Evolutionary conservation across 2,888 invertebrate species (phyloP).

Genomic region (Agrilus biguttatus): DNA sequence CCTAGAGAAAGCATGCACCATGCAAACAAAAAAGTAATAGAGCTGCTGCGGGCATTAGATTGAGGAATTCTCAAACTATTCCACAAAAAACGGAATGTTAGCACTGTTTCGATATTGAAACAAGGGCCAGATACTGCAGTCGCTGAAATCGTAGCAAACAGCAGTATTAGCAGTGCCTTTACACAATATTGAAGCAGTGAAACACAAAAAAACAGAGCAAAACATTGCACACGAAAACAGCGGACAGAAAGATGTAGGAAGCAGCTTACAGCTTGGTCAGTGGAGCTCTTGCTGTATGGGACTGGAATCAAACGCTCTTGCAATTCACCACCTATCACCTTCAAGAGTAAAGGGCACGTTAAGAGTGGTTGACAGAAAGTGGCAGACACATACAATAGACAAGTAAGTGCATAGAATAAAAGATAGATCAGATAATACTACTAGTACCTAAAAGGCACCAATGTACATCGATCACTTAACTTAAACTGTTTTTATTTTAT

Average conservation of each 20-base stretch:
- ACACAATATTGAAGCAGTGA: slow-evolving; percentile 26
- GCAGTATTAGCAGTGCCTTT: slow-evolving; percentile 12
- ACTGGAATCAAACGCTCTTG: slow-evolving; percentile 99
- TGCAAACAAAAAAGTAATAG: slow-evolving; percentile 17
- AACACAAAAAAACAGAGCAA: slow-evolving; percentile 32
- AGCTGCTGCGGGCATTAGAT: slow-evolving; percentile 12
- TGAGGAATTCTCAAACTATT: slow-evolving; percentile 13
- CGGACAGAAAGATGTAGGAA: slow-evolving; percentile 41
- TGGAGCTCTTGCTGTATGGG: slow-evolving; percentile 99
- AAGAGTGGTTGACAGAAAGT: slow-evolving; percentile 50
- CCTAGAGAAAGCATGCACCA: slow-evolving; percentile 27
- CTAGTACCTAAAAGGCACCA: slow-evolving; percentile 16
- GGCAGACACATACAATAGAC: slow-evolving; percentile 34
- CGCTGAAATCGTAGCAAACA: neutral
- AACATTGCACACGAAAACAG: slow-evolving; percentile 31
- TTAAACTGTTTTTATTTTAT: neutral
- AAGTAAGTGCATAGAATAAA: slow-evolving; percentile 29
- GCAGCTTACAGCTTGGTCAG: slow-evolving; percentile 99
- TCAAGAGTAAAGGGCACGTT: slow-evolving; percentile 82
- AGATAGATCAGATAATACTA: slow-evolving; percentile 38
- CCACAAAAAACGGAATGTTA: slow-evolving; percentile 10
- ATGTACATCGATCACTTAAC: slow-evolving; percentile 3
- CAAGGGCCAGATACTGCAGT: neutral
- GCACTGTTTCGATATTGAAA: slow-evolving; percentile 11
- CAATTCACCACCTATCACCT: slow-evolving; percentile 99